Conservation (phyloP, 2,888 invertebrate species). For the Drosophila yooni region DNA sequence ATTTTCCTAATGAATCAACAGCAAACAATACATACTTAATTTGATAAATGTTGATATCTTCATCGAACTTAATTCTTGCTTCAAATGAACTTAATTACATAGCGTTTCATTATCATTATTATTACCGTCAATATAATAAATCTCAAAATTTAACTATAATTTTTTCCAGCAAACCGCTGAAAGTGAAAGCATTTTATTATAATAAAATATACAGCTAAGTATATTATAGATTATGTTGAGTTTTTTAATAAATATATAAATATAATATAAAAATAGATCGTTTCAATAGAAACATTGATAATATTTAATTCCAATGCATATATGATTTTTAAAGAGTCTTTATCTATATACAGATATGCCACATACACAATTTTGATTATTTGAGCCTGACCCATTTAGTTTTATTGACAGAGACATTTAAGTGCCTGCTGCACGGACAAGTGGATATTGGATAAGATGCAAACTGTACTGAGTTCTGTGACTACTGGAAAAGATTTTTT, state of each 20-base stretch:
- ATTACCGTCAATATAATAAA: background rate
- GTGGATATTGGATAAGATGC: constrained; percentile 34
- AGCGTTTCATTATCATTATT: background rate
- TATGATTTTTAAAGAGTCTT: background rate
- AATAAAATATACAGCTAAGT: too few relatives aligned
- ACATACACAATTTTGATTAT: constrained; percentile 33
- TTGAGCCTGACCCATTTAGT: constrained; percentile 55
- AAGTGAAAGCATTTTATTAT: too few relatives aligned
- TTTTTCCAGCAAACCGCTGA: background rate
- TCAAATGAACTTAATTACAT: background rate
- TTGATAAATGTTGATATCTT: constrained; percentile 8
- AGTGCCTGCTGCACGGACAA: constrained; percentile 24
- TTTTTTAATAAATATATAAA: background rate
- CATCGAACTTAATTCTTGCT: background rate
- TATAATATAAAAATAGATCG: rapidly evolving
- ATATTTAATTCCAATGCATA: background rate
- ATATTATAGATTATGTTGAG: background rate
- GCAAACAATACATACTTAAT: background rate
- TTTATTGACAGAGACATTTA: constrained; percentile 58
- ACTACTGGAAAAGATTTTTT: constrained; percentile 12
- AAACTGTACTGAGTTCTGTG: constrained; percentile 14
- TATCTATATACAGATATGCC: constrained; percentile 9
- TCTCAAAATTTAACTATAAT: background rate
- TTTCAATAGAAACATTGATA: background rate
- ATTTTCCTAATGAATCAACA: background rate